phyloP scores from a whole-genome alignment of 2,888 invertebrate species.

The Dysmachus trigonus region DNA sequence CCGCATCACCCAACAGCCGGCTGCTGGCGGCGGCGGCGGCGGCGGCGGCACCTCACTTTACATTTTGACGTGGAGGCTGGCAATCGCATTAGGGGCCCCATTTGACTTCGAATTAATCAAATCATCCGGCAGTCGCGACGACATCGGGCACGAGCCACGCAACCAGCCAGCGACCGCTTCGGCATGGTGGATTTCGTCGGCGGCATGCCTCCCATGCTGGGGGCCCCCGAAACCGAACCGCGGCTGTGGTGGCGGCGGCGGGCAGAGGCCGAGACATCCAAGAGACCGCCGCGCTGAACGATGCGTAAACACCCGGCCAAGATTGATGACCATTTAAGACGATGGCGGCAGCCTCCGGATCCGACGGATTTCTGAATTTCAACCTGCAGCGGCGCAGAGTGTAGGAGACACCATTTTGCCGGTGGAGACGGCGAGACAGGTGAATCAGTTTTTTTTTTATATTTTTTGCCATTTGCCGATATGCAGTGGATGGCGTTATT shows the following conservation, averaged over 20 bases:
- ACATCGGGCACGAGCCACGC: constrained; percentile 37
- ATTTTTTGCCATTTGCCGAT: not conserved
- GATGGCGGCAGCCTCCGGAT: not conserved
- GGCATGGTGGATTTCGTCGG: not conserved
- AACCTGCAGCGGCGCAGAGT: not conserved
- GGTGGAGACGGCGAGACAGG: not conserved
- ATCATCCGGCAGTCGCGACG: constrained; percentile 37
- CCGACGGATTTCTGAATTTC: not conserved
- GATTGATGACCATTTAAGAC: constrained; percentile 39
- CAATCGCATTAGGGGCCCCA: constrained; percentile 43
- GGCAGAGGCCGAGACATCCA: not conserved
- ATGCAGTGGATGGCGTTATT: not conserved
- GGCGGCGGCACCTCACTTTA: constrained; percentile 3
- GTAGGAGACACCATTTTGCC: not conserved
- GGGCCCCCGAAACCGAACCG: not conserved
- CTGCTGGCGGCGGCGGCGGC: not conserved
- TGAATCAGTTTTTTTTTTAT: not conserved
- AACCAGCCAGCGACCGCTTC: constrained; percentile 17
- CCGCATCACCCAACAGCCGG: not conserved
- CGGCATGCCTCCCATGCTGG: not conserved
- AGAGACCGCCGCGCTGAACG: not conserved
- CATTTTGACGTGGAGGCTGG: constrained; percentile 30
- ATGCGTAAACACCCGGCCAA: constrained; percentile 18
- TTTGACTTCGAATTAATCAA: constrained; percentile 42
- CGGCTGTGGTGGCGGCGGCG: not conserved